Evolutionary conservation across 2,888 invertebrate genomes (phyloP), one percentile per base, ranked within the genome.

Genomic region (Heliothis peltigera): DNA sequence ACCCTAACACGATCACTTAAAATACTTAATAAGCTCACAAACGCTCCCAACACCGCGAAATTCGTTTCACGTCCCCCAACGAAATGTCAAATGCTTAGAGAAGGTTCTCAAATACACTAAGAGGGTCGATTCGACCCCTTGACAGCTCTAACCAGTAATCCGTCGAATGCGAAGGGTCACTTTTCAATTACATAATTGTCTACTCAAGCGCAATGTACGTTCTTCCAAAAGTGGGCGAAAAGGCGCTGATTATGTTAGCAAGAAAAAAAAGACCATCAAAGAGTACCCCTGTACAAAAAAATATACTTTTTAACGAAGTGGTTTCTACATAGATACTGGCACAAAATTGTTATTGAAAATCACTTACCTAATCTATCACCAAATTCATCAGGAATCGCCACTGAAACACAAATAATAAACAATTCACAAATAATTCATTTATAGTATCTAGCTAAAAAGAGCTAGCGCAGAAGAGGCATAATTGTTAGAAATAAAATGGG

Each of bases 71-170:
- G 82, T 89, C 84, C 91, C 90, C 88, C 84, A 81, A 80, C 79
- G 80, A 88, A 87, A 90, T 87, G 91, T 91, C 90, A 90, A 83
- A 83, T 75, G 81, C 67, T 67, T 60, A 69, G 71, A 69, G 79
- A 82, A 82, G 63, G 66, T 75, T 66, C 73, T 77, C 77, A 77
- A 83, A 79, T 78, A 75, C 75, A 78, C 60, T 76, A 83, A 81
- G 82, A 85, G 85, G 87, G 85, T 78, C 78, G 70, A 79, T 81
- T 79, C 81, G 80, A 80, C 78, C 89, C 87, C 90, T 87, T 89
- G 91, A 89, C 91, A 90, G 89, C 84, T 86, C 89, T 91, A 89
- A 88, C 89, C 89, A 87, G 92, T 91, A 92, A 92, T 92, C 90
- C 91, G 89, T 86, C 89, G 87, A 89, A 89, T 87, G 87, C 85